Evolutionary conservation across 1,140 invertebrate species (phyloP).

Genomic region (Drosophila arawakana): DNA sequence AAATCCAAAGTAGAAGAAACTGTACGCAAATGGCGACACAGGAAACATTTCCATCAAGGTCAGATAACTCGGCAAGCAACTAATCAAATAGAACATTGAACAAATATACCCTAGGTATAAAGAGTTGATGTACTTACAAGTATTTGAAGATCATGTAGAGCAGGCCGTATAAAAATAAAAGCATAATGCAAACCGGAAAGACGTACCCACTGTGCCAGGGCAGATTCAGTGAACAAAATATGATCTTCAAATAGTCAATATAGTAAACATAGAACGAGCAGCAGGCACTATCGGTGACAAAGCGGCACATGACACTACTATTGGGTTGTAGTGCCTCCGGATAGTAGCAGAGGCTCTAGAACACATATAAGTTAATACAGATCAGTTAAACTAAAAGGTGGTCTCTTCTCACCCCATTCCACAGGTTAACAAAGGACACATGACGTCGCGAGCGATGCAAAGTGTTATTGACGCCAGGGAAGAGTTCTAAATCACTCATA

Average conservation of each 20-base stretch:
- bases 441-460: not conserved
- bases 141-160: slow-evolving; percentile 46
- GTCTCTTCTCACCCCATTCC: not conserved
- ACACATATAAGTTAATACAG: not conserved
- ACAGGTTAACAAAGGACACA: not conserved
- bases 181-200: not conserved
- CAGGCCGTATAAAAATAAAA: not conserved
- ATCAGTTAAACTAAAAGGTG: not conserved
- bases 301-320: slow-evolving; percentile 21
- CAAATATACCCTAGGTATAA: not conserved
- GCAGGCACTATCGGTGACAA: not conserved
- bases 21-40: slow-evolving; percentile 19
- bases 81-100: not conserved
- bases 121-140: slow-evolving; percentile 45
- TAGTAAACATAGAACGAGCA: slow-evolving; percentile 27
- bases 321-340: not conserved
- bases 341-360: slow-evolving; percentile 6
- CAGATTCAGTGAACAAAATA: slow-evolving; percentile 18
- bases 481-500: not conserved
- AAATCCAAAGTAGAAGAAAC: slow-evolving; percentile 27
- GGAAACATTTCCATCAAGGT: slow-evolving; percentile 44
- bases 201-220: not conserved
- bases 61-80: slow-evolving; percentile 54
- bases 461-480: not conserved
- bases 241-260: slow-evolving; percentile 39